Base-by-base conservation (phyloP, 2,888 invertebrate species). In the Cryptocephalus primarius region DNA sequence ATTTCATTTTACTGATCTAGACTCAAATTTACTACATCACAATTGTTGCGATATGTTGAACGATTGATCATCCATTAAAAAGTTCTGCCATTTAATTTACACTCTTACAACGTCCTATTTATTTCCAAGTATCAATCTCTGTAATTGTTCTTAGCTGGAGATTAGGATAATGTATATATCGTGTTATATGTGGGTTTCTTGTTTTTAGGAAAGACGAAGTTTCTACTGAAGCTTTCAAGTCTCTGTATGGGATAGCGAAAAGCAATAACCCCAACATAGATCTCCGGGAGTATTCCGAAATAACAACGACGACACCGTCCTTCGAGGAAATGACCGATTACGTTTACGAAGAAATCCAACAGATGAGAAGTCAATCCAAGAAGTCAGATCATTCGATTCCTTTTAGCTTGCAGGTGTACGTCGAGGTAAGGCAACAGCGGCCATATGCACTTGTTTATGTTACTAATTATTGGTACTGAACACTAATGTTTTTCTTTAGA, bases 261-360 rank as follows among this genome's bases (percentile, higher is more conserved):
- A 76, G 75, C 57, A 70, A 68, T 54, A 75, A 76, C 41, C 67
- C 76, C 0, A 73, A 76, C 59, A 54, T 69, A 40, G 60, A 67
- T 1, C 56, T 58, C 31, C 55, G 53, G 9, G 55, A 56, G 9
- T 55, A 57, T 36, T 52, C 57, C 36, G 63, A 69, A 55, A 65
- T 81, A 12, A 71, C 75, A 51, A 74, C 82, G 53, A 71, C 75
- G 50, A 74, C 82, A 53, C 91, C 91, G 3, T 75, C 79, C 52
- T 92, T 92, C 60, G 73, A 77, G 8, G 77, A 82, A 14, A 79
- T 91, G 62, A 79, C 85, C 44, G 73, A 75, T 47, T 85, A 87
- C 60, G 74, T 91, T 8, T 76, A 82, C 69, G 79, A 79, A 43
- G 79, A 83, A 64, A 74, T 80, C 51, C 22, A 22, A 22, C 22